Conservation (phyloP, 2,797 vertebrate genomes). For the Sternotherus odoratus region DNA sequence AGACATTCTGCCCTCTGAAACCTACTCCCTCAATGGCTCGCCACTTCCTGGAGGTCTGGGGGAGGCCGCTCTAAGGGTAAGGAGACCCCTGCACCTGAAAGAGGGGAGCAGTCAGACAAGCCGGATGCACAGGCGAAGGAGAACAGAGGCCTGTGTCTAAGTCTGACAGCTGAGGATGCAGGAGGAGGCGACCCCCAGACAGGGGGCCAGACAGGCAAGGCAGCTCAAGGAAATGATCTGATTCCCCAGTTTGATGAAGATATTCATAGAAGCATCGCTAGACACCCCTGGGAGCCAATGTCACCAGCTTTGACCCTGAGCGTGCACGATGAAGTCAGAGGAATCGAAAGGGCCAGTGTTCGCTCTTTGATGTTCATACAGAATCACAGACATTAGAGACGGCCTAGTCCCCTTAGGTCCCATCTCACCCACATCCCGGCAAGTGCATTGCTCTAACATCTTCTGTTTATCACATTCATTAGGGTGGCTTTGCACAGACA, state of each 20-base stretch:
- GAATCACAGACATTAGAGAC: neutral
- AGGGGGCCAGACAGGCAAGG: neutral
- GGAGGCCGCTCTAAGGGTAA: neutral
- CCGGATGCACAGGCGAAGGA: neutral
- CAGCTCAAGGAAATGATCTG: neutral
- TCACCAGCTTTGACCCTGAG: neutral
- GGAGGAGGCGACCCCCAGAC: neutral
- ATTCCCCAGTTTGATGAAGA: neutral
- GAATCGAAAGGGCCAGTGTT: neutral
- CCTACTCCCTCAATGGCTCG: neutral
- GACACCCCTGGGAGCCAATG: neutral
- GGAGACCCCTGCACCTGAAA: neutral
- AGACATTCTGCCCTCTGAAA: too few relatives aligned
- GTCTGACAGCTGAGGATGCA: neutral
- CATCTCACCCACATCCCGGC: neutral
- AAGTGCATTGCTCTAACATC: neutral
- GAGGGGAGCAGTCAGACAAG: neutral
- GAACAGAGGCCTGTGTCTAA: neutral
- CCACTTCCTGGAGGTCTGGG: neutral
- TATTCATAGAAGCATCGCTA: neutral
- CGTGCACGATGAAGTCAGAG: neutral
- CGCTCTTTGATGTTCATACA: neutral
- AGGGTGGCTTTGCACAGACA: rapidly evolving
- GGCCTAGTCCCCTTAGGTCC: neutral
- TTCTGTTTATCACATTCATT: rapidly evolving